Conservation (phyloP, 2,888 invertebrate species). For the Sarcophaga carnaria region DNA sequence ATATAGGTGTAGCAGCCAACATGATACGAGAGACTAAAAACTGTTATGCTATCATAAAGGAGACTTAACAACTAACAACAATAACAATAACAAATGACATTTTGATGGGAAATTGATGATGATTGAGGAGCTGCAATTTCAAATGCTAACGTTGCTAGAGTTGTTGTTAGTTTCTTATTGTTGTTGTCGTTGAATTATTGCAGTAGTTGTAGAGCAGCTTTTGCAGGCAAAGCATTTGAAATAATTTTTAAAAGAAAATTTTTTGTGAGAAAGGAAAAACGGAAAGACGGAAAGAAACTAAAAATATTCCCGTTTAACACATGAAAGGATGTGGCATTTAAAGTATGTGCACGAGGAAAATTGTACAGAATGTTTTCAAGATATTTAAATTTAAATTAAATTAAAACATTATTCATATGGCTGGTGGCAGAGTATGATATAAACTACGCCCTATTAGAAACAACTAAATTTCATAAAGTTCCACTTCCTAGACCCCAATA, state of each 20-base stretch:
- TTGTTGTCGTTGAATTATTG: constrained; percentile 20
- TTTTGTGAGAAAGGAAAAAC: background rate
- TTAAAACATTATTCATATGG: too few relatives aligned
- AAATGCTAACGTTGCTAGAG: constrained; percentile 40
- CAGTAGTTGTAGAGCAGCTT: constrained; percentile 12
- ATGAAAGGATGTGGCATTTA: background rate
- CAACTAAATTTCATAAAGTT: too few relatives aligned
- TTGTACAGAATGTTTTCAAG: background rate
- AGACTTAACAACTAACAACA: constrained; percentile 10
- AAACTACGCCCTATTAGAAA: too few relatives aligned
- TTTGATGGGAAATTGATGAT: constrained; percentile 81
- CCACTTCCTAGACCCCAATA: too few relatives aligned
- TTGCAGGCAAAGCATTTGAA: constrained; percentile 5
- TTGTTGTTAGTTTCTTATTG: background rate
- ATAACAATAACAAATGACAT: constrained; percentile 73
- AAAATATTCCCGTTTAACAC: constrained; percentile 32
- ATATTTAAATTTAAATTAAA: too few relatives aligned
- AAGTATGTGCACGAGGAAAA: background rate
- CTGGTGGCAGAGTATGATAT: too few relatives aligned
- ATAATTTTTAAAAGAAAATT: constrained; percentile 5
- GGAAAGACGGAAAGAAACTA: background rate
- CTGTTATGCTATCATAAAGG: background rate
- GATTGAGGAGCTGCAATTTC: constrained; percentile 75
- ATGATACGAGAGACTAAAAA: background rate
- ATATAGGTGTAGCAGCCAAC: constrained; percentile 7